Evolutionary conservation across 2,113 vertebrate species (phyloP).

Genomic region (cattle (Bos taurus)): ARS-UCD2.0 NC_037352.1:39689001-39689500

Average conservation of each 20-base stretch:
- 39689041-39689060: neutral
- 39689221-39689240: neutral
- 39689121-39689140: neutral
- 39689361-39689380: neutral
- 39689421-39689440: neutral
- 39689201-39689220: neutral
- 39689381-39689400: neutral
- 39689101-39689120: neutral
- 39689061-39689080: neutral
- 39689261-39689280: neutral
- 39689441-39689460: neutral
- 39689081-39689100: neutral
- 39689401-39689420: neutral
- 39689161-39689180: neutral
- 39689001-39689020: neutral
- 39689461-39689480: neutral
- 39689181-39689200: neutral
- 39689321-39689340: neutral
- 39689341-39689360: neutral
- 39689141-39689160: neutral
- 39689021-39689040: neutral
- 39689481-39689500: neutral
- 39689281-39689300: neutral
- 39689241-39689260: neutral
- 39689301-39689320: neutral